Percentiles rank a stretch among this genome's conserved stretches.
Evolutionary conservation across 2,113 vertebrate species (phyloP).

Genomic region (Cochlearius cochlearius): DNA sequence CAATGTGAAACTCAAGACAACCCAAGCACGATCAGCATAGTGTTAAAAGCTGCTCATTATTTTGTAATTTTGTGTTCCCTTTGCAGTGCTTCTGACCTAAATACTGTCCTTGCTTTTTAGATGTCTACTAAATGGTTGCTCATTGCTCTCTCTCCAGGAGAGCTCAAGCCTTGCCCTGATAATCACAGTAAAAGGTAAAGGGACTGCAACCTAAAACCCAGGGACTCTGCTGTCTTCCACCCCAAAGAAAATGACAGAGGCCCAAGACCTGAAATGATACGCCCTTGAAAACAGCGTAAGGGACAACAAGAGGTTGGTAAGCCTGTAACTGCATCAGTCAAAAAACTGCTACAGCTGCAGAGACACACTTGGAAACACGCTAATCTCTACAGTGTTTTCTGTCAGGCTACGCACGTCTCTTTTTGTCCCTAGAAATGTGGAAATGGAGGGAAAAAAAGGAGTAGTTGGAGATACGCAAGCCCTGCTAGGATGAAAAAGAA

Average conservation of each 20-base stretch:
- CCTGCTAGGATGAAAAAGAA: background rate
- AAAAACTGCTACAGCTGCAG: background rate
- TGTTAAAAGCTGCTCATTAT: background rate
- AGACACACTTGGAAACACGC: background rate
- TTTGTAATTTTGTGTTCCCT: background rate
- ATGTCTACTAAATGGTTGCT: background rate
- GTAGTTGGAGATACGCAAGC: rapidly evolving
- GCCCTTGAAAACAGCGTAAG: background rate
- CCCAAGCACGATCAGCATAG: background rate
- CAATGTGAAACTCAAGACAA: background rate
- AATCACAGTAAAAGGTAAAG: background rate
- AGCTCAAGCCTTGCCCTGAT: background rate
- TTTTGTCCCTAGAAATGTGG: background rate
- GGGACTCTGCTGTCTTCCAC: background rate
- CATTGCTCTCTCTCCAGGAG: background rate
- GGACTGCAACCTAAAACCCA: background rate
- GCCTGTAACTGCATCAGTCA: background rate
- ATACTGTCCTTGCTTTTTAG: background rate
- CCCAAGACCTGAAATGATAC: background rate
- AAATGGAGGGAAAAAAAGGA: background rate
- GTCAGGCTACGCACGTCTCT: background rate
- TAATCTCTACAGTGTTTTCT: background rate
- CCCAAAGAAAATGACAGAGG: background rate
- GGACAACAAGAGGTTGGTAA: background rate
- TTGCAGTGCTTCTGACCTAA: background rate